A percentile compares a stretch with the other conserved stretches of the same genome.
These are phyloP conservation scores for Xyrichtys novacula DNA, from an alignment of 2,797 vertebrate genomes.

Conservation along the genomic window DNA sequence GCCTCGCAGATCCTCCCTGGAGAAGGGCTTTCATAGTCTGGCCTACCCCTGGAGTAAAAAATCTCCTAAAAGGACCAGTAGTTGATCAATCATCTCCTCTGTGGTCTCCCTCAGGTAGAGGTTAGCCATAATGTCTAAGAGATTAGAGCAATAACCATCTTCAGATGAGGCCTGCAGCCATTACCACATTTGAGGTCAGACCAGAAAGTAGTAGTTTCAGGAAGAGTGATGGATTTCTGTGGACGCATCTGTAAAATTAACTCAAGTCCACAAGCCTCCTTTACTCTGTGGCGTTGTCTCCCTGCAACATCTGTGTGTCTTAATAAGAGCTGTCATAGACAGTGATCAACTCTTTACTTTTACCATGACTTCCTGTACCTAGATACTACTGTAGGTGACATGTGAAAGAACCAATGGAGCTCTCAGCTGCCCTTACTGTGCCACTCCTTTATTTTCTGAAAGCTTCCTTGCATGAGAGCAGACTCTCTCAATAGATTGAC, in stretches of 20 bases:
- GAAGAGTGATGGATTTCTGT: conserved; percentile 24
- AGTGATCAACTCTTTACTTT: no score
- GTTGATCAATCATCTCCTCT: conserved; percentile 19
- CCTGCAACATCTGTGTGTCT: no score
- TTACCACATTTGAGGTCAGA: conserved; percentile 21
- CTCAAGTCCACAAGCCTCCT: no score
- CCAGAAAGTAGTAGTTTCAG: conserved; percentile 29
- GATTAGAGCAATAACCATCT: conserved; percentile 30
- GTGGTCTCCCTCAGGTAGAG: conserved; percentile 44
- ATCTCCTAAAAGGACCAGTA: conserved; percentile 1
- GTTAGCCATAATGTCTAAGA: conserved; percentile 31
- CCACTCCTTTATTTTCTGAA: no score
- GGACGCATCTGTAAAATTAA: conserved; percentile 6
- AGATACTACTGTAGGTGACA: no score
- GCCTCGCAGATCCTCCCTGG: conserved; percentile 61
- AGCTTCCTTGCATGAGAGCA: no score
- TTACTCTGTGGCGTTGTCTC: no score
- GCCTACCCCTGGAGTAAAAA: conserved; percentile 33
- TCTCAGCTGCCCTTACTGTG: no score
- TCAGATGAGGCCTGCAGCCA: conserved; percentile 28
- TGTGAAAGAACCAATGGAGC: no score
- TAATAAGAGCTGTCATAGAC: no score
- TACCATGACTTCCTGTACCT: no score
- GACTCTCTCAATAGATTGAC: no score
- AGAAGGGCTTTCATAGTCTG: conserved; percentile 50